phyloP scores from a whole-genome alignment of 2,113 vertebrate species.

The Ibidorhyncha struthersii region DNA sequence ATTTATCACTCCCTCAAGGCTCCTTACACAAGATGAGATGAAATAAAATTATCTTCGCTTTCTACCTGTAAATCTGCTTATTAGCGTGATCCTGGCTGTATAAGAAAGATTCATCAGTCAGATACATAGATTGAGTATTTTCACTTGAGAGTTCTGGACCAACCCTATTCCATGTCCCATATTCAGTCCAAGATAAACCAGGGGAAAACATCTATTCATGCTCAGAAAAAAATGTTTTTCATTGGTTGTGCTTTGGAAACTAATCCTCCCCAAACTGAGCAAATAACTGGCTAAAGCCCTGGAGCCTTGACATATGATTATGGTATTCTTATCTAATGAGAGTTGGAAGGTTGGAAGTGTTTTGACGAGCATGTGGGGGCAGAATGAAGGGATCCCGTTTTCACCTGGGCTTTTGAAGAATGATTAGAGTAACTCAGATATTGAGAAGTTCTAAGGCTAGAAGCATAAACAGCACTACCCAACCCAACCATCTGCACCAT shows the following conservation, averaged over 20 bases:
- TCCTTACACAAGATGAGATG: background rate
- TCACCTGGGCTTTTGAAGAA: background rate
- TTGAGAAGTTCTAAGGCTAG: background rate
- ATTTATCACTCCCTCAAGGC: background rate
- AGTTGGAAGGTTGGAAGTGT: background rate
- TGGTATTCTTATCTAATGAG: background rate
- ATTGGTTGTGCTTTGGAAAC: background rate
- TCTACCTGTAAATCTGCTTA: background rate
- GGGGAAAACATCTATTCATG: background rate
- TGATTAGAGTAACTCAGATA: background rate
- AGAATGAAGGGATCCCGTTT: background rate
- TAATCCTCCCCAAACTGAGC: background rate
- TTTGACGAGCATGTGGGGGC: background rate
- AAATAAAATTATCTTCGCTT: background rate
- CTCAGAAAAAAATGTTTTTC: background rate
- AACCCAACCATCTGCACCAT: background rate
- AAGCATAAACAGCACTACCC: background rate
- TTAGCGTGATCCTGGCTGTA: background rate
- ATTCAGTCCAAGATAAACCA: background rate
- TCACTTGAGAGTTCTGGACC: background rate
- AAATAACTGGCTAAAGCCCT: background rate
- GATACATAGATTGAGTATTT: background rate
- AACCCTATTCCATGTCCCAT: background rate
- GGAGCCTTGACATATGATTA: background rate
- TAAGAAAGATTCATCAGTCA: background rate